Base-by-base conservation (phyloP, 1,140 invertebrate species). In the Saccostrea glomerata region DNA sequence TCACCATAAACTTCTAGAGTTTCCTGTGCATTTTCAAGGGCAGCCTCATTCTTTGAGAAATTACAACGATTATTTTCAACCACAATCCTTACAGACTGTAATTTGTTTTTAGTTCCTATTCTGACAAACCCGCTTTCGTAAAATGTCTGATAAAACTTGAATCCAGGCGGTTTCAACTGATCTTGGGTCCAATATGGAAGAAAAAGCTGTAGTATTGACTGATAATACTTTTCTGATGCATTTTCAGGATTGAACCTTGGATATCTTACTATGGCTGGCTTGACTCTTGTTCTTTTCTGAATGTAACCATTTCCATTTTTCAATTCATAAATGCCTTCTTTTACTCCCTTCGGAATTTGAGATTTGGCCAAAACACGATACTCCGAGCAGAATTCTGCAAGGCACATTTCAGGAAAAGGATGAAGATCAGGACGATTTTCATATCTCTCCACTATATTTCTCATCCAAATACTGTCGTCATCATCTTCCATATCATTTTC, bases 241-340 rank as follows among this genome's bases (percentile, higher is more conserved):
- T 84, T 86, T n/a, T 47, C 54, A 13, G 54, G 13, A 25, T 58
- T 73, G 47, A 82, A 86, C 23, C 85, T 47, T 23, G 85, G 55
- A 23, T 84, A 85, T 82, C 84, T 17, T 40, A 86, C 54, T 1
- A 86, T 23, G 30, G 88, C 88, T 54, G 58, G 54, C 2, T 63
- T 25, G 15, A 70, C 40, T 77, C 82, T 70, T 36, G 88, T 55
- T 55, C 88, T 36, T 86, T 84, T 89, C 40, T 63, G 58, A 55
- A 89, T 89, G 54, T 36, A 89, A 6, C 88, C 88, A n/a, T 55
- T 82, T 23, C 83, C 58, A 84, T 89, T 63, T 66, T 89, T 54
- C 55, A 89, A 47, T 54, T 12, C 12, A 60, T 56, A 82, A 36
- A 36, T 2, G 1, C 30, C 30, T 36, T 36, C 30, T 36, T 0